Percentiles rank a stretch among this genome's conserved stretches.
Conservation (phyloP, 2,797 vertebrate species). For the Pipistrellus kuhlii region DNA sequence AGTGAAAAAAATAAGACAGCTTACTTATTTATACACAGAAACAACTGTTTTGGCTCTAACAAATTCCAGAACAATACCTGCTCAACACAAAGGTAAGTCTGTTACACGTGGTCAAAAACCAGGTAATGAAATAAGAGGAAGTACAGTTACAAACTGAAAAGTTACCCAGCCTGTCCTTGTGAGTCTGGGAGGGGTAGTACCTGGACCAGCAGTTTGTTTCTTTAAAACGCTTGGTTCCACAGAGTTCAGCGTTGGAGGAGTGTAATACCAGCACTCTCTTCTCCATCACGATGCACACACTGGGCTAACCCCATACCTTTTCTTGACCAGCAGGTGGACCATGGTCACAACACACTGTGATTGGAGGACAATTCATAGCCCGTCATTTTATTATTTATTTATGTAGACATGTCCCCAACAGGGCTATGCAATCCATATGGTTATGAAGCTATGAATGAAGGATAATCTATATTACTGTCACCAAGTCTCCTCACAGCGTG, state of each 20-base stretch:
- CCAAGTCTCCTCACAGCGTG: not conserved
- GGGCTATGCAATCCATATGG: not conserved
- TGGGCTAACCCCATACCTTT: not conserved
- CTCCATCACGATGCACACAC: accelerated
- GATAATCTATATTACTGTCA: not conserved
- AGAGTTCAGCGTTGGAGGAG: not conserved
- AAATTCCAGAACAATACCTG: not conserved
- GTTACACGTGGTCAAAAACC: not conserved
- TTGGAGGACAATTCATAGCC: not conserved
- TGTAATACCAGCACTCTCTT: not conserved
- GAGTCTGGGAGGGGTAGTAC: not conserved
- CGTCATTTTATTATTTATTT: too few relatives aligned
- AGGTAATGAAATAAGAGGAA: not conserved
- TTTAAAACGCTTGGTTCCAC: not conserved
- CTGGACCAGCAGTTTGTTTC: not conserved
- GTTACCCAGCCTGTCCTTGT: not conserved
- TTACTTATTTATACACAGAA: not conserved
- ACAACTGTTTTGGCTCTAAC: slow-evolving; percentile 40
- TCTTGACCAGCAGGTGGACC: not conserved
- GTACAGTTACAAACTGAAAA: not conserved
- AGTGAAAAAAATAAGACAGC: slow-evolving; percentile 60
- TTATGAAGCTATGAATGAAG: not conserved
- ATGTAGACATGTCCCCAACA: not conserved
- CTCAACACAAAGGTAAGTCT: slow-evolving; percentile 5
- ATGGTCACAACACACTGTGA: accelerated